phyloP scores from a whole-genome alignment of 1,140 invertebrate genomes.

The Gyrodactylus salaris region DNA sequence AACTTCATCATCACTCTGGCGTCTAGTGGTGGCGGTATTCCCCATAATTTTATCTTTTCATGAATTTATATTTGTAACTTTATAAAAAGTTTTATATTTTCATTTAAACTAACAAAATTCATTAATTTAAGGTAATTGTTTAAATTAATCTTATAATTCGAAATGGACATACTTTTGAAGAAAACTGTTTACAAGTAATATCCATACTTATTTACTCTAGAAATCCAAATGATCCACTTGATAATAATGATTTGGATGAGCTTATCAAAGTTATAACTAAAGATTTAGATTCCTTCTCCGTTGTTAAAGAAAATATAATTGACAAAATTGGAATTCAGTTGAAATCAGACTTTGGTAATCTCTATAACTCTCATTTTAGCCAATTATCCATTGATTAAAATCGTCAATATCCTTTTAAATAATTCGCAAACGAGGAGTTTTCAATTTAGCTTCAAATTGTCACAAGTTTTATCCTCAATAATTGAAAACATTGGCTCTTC shows the following conservation, averaged over 20 bases:
- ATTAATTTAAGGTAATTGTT: too few relatives aligned
- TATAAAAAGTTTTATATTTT: neutral
- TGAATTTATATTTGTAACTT: neutral
- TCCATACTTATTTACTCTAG: neutral
- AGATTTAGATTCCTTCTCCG: neutral
- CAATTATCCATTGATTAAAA: neutral
- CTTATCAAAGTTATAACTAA: neutral
- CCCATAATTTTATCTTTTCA: conserved; percentile 1
- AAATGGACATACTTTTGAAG: too few relatives aligned
- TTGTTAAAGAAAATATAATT: neutral
- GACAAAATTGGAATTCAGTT: neutral
- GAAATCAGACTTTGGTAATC: neutral
- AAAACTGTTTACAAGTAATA: neutral
- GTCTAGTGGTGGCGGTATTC: neutral
- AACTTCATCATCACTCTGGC: neutral
- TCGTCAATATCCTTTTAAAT: neutral
- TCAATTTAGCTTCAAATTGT: neutral
- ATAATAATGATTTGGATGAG: neutral
- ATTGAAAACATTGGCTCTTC: neutral
- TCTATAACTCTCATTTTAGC: too few relatives aligned
- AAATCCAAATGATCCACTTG: neutral
- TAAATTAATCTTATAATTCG: too few relatives aligned
- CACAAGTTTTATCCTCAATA: neutral
- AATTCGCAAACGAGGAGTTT: neutral
- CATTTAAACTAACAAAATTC: neutral